Conservation (phyloP, 2,797 vertebrate genomes). For the Clangula hyemalis region DNA sequence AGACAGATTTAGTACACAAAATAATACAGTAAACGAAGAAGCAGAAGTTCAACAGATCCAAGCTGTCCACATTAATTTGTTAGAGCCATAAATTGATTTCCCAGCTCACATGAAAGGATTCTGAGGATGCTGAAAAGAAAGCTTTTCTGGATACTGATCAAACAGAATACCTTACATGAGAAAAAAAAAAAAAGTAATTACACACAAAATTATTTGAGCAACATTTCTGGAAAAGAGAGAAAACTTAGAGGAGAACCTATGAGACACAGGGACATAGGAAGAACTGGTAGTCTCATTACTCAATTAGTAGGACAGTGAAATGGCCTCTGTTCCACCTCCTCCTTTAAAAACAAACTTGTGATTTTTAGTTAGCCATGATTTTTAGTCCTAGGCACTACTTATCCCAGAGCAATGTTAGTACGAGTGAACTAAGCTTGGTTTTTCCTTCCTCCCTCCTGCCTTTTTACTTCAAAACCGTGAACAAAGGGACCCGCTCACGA, state of each 20-base stretch:
- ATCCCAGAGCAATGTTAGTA: not conserved
- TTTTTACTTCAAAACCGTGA: not conserved
- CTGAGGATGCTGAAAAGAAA: not conserved
- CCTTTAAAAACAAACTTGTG: not conserved
- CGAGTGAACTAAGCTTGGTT: not conserved
- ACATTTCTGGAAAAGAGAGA: not conserved
- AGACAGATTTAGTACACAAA: constrained; percentile 9
- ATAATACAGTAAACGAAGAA: constrained; percentile 16
- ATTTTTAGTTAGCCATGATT: not conserved
- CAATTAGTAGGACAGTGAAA: not conserved
- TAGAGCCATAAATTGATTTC: not conserved
- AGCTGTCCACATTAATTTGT: not conserved
- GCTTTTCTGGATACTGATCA: not conserved
- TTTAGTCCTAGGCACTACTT: not conserved
- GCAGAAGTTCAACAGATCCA: not conserved
- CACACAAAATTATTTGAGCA: not conserved
- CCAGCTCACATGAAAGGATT: not conserved
- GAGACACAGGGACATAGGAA: not conserved
- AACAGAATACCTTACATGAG: not conserved
- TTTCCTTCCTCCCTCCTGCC: not conserved
- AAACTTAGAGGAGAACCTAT: not conserved
- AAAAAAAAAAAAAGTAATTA: not conserved
- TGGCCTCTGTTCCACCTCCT: not conserved
- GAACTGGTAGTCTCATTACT: not conserved
- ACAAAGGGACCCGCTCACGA: not conserved